Percentiles rank a stretch among this genome's conserved stretches.
These are phyloP conservation scores for Callaeas wilsoni DNA, from an alignment of 2,113 vertebrate genomes.

Conservation along the genomic window DNA sequence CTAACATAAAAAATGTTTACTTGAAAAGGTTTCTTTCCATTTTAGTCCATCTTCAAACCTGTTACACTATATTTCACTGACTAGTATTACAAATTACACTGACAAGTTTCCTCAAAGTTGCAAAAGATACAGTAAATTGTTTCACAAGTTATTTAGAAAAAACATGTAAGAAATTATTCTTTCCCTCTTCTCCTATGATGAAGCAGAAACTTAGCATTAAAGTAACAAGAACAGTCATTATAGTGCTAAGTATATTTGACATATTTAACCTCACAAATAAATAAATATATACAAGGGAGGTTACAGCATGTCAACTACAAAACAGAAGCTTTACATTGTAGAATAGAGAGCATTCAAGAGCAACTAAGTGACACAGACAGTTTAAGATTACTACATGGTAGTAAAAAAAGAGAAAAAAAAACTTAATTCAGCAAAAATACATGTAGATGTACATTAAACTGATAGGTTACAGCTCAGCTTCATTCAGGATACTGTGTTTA, in stretches of 20 bases:
- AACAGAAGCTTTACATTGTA: slow-evolving; percentile 40
- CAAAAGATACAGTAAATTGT: slow-evolving; percentile 60
- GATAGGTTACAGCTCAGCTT: slow-evolving; percentile 2
- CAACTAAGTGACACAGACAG: slow-evolving; percentile 12
- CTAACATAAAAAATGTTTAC: slow-evolving; percentile 66
- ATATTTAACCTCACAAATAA: slow-evolving; percentile 78
- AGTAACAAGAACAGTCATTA: slow-evolving; percentile 38
- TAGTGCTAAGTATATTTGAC: slow-evolving; percentile 60
- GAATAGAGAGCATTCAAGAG: slow-evolving; percentile 11
- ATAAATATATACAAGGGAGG: slow-evolving; percentile 79
- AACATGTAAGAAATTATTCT: slow-evolving; percentile 40
- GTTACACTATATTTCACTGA: slow-evolving; percentile 37
- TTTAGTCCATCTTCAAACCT: slow-evolving; percentile 49
- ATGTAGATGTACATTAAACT: slow-evolving; percentile 19
- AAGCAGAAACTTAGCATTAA: slow-evolving; percentile 50
- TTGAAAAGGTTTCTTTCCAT: slow-evolving; percentile 65
- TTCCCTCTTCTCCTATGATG: slow-evolving; percentile 13
- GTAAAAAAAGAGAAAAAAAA: slow-evolving; percentile 38
- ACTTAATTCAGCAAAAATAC: slow-evolving; percentile 42
- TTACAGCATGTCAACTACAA: slow-evolving; percentile 47
- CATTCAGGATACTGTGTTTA: neutral
- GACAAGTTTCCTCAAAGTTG: slow-evolving; percentile 27
- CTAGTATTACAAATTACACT: slow-evolving; percentile 48
- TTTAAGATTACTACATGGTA: slow-evolving; percentile 62
- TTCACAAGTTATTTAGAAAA: slow-evolving; percentile 61